These are phyloP conservation scores for Homarus americanus DNA, from an alignment of 1,140 invertebrate genomes.

Conservation along the genomic window DNA sequence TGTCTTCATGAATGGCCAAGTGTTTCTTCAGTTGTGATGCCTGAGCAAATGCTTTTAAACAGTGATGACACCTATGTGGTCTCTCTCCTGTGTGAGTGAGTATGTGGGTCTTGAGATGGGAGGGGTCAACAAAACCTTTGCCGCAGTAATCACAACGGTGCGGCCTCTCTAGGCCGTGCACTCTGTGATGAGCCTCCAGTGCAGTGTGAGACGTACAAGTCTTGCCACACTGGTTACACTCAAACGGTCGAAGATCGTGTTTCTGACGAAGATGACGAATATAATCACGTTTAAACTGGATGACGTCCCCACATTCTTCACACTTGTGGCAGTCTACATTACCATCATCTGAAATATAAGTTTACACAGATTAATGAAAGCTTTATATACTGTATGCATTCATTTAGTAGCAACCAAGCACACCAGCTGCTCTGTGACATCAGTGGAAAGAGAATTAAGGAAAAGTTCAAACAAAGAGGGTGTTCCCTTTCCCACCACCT, in stretches of 20 bases:
- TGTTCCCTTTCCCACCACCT: no score
- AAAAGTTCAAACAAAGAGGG: no score
- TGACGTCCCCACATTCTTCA: conserved; percentile 72
- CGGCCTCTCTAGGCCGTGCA: conserved; percentile 73
- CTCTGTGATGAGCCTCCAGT: conserved; percentile 81
- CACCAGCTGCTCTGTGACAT: no score
- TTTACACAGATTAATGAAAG: no score
- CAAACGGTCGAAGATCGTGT: conserved; percentile 79
- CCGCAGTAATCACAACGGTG: conserved; percentile 70
- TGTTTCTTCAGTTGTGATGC: conserved; percentile 69
- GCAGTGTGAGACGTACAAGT: conserved; percentile 85
- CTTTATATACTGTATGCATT: no score
- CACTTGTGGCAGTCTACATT: conserved; percentile 63
- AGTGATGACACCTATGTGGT: conserved; percentile 65
- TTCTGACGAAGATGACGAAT: conserved; percentile 68
- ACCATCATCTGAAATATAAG: conserved; percentile 30
- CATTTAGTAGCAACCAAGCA: no score
- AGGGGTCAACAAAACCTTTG: conserved; percentile 58
- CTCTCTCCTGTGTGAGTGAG: conserved; percentile 62
- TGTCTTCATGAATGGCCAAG: conserved; percentile 94
- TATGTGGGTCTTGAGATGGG: conserved; percentile 64
- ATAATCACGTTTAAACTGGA: conserved; percentile 71
- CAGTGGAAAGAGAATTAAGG: no score
- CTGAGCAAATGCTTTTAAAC: conserved; percentile 65
- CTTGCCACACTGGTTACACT: conserved; percentile 84